Evolutionary conservation across 2,888 invertebrate species (phyloP).

Genomic region (Cheilosia vernalis): DNA sequence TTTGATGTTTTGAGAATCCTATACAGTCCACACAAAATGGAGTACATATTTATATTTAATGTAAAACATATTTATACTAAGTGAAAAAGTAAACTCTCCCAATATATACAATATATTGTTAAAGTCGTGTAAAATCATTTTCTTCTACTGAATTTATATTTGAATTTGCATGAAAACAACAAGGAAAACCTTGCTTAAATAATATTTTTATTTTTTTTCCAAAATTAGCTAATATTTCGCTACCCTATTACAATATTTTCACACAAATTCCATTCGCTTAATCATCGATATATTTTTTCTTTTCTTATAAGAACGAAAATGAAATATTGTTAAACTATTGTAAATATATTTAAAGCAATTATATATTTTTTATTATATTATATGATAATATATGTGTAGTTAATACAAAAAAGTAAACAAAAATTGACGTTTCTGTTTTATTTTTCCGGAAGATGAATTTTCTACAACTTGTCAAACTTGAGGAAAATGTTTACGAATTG

Average conservation of each 20-base stretch:
- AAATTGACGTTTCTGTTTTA: not conserved
- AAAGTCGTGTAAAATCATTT: constrained; percentile 35
- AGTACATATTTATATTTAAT: constrained; percentile 28
- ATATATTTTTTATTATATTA: constrained; percentile 50
- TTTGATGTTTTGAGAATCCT: constrained; percentile 47
- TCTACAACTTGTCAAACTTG: too few relatives aligned
- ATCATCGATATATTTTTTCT: constrained; percentile 29
- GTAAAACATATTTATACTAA: constrained; percentile 36
- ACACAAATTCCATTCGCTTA: constrained; percentile 34
- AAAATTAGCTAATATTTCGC: constrained; percentile 1
- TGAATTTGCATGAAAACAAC: constrained; percentile 15
- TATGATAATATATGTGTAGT: constrained; percentile 30
- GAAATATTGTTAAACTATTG: constrained; percentile 61
- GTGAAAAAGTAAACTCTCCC: constrained; percentile 14
- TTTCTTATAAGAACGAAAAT: constrained; percentile 9
- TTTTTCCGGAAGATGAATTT: not conserved
- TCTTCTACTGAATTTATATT: constrained; percentile 30
- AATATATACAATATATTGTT: constrained; percentile 13
- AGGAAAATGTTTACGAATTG: too few relatives aligned
- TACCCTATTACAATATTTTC: constrained; percentile 11
- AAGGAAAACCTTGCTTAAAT: not conserved
- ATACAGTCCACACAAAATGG: constrained; percentile 47
- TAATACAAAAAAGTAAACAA: not conserved
- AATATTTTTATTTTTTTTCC: not conserved
- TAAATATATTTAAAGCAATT: constrained; percentile 66